phyloP scores from a whole-genome alignment of 2,797 vertebrate species.

The Pampus argenteus region DNA sequence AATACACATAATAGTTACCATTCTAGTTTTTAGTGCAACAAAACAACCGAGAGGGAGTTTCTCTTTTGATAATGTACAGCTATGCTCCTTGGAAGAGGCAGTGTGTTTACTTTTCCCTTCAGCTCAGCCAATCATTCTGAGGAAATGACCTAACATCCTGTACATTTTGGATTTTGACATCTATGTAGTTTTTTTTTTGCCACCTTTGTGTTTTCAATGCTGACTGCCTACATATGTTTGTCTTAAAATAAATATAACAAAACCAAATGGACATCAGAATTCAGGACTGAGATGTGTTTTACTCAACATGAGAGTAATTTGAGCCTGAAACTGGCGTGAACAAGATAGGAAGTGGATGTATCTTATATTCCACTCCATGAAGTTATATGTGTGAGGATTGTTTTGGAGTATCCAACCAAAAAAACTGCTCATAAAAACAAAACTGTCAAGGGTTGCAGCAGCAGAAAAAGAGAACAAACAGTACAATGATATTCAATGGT shows the following conservation, averaged over 20 bases:
- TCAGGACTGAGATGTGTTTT: conserved; percentile 13
- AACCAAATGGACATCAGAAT: conserved; percentile 3
- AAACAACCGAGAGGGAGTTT: too few relatives aligned
- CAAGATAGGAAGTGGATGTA: conserved; percentile 15
- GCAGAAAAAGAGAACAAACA: conserved; percentile 62
- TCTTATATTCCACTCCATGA: conserved; percentile 31
- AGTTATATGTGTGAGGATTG: conserved; percentile 22
- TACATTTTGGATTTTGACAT: conserved; percentile 10
- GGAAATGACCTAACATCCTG: conserved; percentile 20
- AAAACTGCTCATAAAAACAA: conserved; percentile 39
- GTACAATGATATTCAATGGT: conserved; percentile 36
- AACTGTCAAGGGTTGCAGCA: conserved; percentile 45
- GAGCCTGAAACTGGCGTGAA: conserved; percentile 30
- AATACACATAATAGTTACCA: background rate
- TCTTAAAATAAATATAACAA: conserved; percentile 21
- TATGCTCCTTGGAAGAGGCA: too few relatives aligned
- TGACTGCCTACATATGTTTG: conserved; percentile 5
- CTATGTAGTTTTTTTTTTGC: background rate
- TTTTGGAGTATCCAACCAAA: conserved; percentile 20
- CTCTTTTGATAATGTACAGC: too few relatives aligned
- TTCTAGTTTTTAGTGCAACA: background rate
- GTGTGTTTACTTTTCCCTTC: background rate
- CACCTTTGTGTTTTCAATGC: background rate
- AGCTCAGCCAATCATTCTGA: conserved; percentile 16
- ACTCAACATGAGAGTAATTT: conserved; percentile 10